These are phyloP conservation scores for Ceyx cyanopectus DNA, from an alignment of 2,113 vertebrate genomes.

Conservation along the genomic window DNA sequence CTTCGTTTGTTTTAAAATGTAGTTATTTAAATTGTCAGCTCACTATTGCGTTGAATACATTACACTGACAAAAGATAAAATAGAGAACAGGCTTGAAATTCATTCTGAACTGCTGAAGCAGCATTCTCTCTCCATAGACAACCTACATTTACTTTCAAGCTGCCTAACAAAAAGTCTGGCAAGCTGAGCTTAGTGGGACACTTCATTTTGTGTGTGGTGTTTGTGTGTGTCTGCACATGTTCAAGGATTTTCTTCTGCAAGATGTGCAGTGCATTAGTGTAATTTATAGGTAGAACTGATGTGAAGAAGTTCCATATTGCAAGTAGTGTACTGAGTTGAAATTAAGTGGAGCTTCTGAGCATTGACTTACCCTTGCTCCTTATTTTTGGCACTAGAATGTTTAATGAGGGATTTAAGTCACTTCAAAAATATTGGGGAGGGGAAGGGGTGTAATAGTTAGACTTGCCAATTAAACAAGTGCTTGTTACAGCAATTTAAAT, in stretches of 20 bases:
- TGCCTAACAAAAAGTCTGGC: conserved; percentile 77
- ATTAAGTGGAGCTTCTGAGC: not conserved
- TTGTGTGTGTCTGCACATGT: conserved; percentile 12
- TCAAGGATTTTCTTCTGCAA: not conserved
- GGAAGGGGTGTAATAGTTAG: not conserved
- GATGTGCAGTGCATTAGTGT: not conserved
- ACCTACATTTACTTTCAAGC: conserved; percentile 79
- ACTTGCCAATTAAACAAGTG: not conserved
- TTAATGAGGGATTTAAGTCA: not conserved
- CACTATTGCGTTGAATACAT: conserved; percentile 78
- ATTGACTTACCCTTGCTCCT: not conserved
- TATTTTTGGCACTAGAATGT: not conserved
- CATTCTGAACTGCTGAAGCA: conserved; percentile 82
- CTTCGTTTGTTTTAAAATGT: conserved; percentile 87
- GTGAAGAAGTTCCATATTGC: not conserved
- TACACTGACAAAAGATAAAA: conserved; percentile 83
- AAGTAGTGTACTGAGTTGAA: not conserved
- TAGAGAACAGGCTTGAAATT: conserved; percentile 80
- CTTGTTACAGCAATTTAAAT: not conserved
- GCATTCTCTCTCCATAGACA: conserved; percentile 75
- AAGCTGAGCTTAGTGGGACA: conserved; percentile 56
- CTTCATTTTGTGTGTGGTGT: conserved; percentile 53
- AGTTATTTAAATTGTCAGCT: conserved; percentile 86
- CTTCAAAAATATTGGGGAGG: not conserved
- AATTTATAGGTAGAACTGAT: conserved; percentile 28